Conservation (phyloP, 2,888 invertebrate genomes). For the Spodoptera exigua region DNA sequence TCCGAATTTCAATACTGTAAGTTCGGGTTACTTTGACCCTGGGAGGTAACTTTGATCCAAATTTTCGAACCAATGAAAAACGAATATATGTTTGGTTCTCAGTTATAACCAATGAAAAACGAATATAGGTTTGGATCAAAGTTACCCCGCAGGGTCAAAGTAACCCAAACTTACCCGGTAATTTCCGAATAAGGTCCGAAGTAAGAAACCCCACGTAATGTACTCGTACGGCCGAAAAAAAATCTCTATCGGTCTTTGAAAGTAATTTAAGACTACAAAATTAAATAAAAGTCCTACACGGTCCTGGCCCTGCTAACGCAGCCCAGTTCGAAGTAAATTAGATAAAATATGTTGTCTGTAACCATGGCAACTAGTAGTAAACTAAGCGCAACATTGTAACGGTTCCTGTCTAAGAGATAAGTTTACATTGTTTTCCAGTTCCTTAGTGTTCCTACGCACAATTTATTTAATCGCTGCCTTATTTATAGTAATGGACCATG, state of each 20-base stretch:
- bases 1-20: too few relatives aligned
- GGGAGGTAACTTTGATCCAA: too few relatives aligned
- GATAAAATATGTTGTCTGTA: slow-evolving; percentile 18
- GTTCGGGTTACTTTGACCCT: too few relatives aligned
- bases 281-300: slow-evolving; percentile 25
- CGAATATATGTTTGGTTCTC: too few relatives aligned
- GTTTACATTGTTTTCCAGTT: slow-evolving; percentile 24
- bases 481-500: slow-evolving; percentile 14
- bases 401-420: slow-evolving; percentile 15
- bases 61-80: too few relatives aligned
- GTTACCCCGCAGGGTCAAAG: too few relatives aligned
- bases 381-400: slow-evolving; percentile 15
- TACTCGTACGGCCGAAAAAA: too few relatives aligned
- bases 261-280: slow-evolving; percentile 25
- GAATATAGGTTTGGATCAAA: too few relatives aligned
- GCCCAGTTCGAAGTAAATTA: slow-evolving; percentile 19
- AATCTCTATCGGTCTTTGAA: neutral
- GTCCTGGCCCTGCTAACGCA: slow-evolving; percentile 23
- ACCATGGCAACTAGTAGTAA: slow-evolving; percentile 20
- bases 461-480: slow-evolving; percentile 5
- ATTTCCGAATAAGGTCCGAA: too few relatives aligned
- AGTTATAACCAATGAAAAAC: too few relatives aligned
- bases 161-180: too few relatives aligned
- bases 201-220: too few relatives aligned
- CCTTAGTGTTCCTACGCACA: neutral